A percentile compares a stretch with the other conserved stretches of the same genome.
Conservation (phyloP, 2,888 invertebrate species). For the Trichogramma evanescens region DNA sequence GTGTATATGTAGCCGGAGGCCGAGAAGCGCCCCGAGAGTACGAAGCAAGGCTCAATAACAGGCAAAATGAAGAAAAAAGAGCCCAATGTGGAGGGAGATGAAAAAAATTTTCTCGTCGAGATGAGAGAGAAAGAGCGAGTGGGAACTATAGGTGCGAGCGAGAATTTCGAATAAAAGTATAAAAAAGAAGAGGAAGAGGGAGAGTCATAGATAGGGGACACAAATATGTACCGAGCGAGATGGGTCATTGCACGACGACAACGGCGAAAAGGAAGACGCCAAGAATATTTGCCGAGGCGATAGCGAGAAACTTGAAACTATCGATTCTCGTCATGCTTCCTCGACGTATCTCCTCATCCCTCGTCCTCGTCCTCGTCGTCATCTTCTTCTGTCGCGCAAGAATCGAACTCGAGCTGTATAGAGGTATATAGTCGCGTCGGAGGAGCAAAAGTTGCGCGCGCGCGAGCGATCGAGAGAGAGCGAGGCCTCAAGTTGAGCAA, state of each 20-base stretch:
- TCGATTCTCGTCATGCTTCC: conserved; percentile 29
- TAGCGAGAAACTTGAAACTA: conserved; percentile 23
- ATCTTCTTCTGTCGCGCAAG: too few relatives aligned
- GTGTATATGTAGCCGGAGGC: neutral
- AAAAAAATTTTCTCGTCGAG: conserved; percentile 5
- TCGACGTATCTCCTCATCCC: conserved; percentile 13
- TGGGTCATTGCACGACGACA: conserved; percentile 19
- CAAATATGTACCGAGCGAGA: conserved; percentile 16
- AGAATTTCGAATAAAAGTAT: too few relatives aligned
- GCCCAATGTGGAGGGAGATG: neutral
- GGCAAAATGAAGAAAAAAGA: neutral
- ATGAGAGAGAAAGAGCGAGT: neutral
- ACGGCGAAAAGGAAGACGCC: neutral
- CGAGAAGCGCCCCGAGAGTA: neutral
- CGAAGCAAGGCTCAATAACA: conserved; percentile 14
- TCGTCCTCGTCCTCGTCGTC: neutral
- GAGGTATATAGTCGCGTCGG: too few relatives aligned
- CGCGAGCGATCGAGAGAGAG: too few relatives aligned
- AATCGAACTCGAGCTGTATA: neutral
- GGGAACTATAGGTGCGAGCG: too few relatives aligned
- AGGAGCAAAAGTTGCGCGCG: too few relatives aligned
- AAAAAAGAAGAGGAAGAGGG: conserved; percentile 7
- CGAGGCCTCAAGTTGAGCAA: too few relatives aligned
- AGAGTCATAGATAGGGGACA: conserved; percentile 9
- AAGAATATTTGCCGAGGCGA: conserved; percentile 18